These are phyloP conservation scores for Sebastes cheni DNA, from an alignment of 2,797 vertebrate species.

Conservation along the genomic window DNA sequence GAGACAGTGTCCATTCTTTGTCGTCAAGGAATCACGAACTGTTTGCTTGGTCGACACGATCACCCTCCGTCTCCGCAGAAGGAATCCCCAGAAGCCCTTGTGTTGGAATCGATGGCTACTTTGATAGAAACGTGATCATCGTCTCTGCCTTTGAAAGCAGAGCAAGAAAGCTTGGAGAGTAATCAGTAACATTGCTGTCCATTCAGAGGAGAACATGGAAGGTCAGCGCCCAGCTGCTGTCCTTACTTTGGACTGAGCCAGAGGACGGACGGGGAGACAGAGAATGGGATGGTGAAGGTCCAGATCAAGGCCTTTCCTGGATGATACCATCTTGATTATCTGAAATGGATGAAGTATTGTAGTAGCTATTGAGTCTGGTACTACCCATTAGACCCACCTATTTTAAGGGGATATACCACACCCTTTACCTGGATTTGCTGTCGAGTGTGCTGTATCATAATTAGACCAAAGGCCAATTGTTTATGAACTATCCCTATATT, in stretches of 20 bases:
- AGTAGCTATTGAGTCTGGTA: background rate
- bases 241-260: background rate
- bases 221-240: background rate
- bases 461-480: background rate
- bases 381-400: background rate
- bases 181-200: background rate
- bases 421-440: background rate
- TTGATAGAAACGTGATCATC: constrained; percentile 23
- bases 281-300: background rate
- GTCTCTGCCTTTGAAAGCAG: background rate
- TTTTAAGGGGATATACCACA: background rate
- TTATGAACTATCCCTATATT: background rate
- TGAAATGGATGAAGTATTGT: background rate
- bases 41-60: background rate
- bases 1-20: background rate
- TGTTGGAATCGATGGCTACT: constrained; percentile 42
- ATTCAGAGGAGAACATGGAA: background rate
- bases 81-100: constrained; percentile 56
- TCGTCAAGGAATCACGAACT: background rate
- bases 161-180: background rate
- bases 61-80: background rate
- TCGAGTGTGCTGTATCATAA: background rate
- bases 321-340: background rate
- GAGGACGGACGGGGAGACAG: background rate
- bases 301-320: background rate